Evolutionary conservation across 2,797 vertebrate species (phyloP), one percentile per base, ranked within the genome.

Genomic region (Taeniopygia guttata): DNA sequence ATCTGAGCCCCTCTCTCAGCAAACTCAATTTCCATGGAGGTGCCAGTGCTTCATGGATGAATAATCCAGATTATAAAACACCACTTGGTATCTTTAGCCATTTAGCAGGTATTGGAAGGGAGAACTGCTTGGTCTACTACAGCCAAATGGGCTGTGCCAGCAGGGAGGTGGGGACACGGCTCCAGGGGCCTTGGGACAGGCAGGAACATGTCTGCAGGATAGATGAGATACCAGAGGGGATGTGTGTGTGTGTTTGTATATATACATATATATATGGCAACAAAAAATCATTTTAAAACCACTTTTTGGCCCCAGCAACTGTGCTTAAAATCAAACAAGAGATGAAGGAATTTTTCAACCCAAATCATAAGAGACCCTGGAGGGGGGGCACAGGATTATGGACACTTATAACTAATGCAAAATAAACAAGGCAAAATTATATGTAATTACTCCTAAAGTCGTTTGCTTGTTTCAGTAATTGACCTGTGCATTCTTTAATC

Each of bases 371-470:
- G 73, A 94, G 84, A 94, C 95, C 93, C 93, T 72, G 46, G 14
- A 90, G 40, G 3, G 46, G 87, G 90, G 91, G 94, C 70, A 85
- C 15, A 51, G 92, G 95, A 96, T 97, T 94, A 96, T 75, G 96
- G 95, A 95, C 94, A 96, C 85, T 97, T 97, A 97, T 88, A 96
- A 96, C 94, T 96, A 96, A 94, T 95, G 94, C 89, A 97, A 97
- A 97, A 96, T 96, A 97, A 97, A 97, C 96, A 97, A 96, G 97
- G 92, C 87, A 87, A 96, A 97, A 97, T 96, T 94, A 94, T 95
- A 77, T 95, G 94, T 96, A 95, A 97, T 98, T 96, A 97, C 95
- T 96, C 90, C 96, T 96, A 67, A 93, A 97, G 96, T 97, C 95
- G 87, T 96, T 96, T 95, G 91, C 92, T 96, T 95, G 84, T 91